These are phyloP conservation scores for Leucoraja ocellata DNA, from an alignment of 2,797 vertebrate genomes.

Conservation along the genomic window DNA sequence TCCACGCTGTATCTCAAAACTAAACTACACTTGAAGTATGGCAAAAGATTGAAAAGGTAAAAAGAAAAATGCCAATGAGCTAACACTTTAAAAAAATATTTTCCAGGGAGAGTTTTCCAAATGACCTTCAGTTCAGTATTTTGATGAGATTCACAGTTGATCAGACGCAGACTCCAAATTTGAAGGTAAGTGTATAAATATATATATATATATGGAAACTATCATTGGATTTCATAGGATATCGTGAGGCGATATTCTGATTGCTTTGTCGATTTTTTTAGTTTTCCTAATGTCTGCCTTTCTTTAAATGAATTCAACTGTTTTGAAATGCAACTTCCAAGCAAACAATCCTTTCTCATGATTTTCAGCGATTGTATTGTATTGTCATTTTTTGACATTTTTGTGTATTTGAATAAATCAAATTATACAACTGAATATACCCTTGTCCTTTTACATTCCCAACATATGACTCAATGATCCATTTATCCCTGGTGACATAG, in stretches of 20 bases:
- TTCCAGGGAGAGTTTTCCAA: slow-evolving; percentile 87
- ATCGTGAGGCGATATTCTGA: background rate
- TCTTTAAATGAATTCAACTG: background rate
- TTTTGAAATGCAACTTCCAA: background rate
- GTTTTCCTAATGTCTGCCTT: background rate
- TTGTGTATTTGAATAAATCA: background rate
- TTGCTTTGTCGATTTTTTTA: background rate
- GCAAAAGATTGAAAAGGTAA: background rate
- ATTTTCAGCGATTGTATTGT: background rate
- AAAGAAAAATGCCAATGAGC: background rate
- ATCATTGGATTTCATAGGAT: background rate
- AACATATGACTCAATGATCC: background rate
- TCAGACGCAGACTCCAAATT: slow-evolving; percentile 92
- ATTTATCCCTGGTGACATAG: background rate
- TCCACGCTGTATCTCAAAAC: no score
- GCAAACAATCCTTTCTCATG: background rate
- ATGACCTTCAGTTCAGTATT: slow-evolving; percentile 93
- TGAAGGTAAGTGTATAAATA: slow-evolving; percentile 70
- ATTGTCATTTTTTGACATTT: background rate
- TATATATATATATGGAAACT: slow-evolving; percentile 33
- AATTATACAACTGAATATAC: background rate
- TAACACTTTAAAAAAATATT: slow-evolving; percentile 36
- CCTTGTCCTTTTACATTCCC: background rate
- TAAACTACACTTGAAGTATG: background rate
- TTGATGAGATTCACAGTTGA: slow-evolving; percentile 98